Evolutionary conservation across 2,888 invertebrate species (phyloP).

Genomic region (Acronicta psi): DNA sequence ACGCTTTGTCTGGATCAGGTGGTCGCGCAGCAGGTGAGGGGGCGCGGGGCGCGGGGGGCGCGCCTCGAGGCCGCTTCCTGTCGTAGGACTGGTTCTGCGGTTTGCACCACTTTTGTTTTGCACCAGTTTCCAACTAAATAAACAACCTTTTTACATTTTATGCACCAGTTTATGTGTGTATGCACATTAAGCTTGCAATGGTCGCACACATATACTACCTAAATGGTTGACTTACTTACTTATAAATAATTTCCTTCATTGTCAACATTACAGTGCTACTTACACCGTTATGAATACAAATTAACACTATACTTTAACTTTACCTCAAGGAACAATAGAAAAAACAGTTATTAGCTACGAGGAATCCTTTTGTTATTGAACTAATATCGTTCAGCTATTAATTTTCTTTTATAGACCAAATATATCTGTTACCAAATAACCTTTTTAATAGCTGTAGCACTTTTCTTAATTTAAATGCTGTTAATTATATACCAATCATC

Average conservation of each 20-base stretch:
- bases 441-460: neutral
- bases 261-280: conserved; percentile 27
- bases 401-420: neutral
- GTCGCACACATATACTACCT: conserved; percentile 41
- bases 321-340: too few species aligned
- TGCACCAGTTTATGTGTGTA: conserved; percentile 51
- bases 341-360: too few species aligned
- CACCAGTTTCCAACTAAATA: conserved; percentile 84
- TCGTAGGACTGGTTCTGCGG: conserved; percentile 85
- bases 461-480: neutral
- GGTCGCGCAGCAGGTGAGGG: conserved; percentile 69
- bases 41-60: conserved; percentile 54
- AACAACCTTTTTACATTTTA: conserved; percentile 78
- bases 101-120: conserved; percentile 85
- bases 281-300: conserved; percentile 9
- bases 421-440: neutral
- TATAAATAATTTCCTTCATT: conserved; percentile 38
- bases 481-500: neutral
- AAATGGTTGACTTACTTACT: conserved; percentile 31
- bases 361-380: too few species aligned
- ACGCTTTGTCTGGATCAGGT: conserved; percentile 87
- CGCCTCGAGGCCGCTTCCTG: conserved; percentile 86
- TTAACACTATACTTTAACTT: conserved; percentile 17
- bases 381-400: neutral
- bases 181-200: conserved; percentile 35